These are phyloP conservation scores for Diabrotica virgifera DNA, from an alignment of 1,140 invertebrate species.

Conservation along the genomic window DNA sequence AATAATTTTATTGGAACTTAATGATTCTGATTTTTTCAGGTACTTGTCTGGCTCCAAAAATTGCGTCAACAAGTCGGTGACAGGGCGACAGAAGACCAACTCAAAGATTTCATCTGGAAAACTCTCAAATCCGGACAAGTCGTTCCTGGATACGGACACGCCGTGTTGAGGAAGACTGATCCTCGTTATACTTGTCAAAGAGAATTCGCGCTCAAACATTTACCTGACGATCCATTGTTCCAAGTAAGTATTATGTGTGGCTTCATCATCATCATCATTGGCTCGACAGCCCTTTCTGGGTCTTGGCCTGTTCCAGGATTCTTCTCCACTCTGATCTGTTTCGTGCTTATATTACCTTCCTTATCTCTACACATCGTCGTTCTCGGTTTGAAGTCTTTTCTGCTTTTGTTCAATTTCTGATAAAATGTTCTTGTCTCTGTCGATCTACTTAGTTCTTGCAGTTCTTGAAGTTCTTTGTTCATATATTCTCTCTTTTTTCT, in stretches of 20 bases:
- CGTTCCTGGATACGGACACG: constrained; percentile 91
- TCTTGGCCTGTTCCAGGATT: too few species aligned
- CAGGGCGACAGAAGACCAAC: constrained; percentile 69
- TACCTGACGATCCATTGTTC: constrained; percentile 82
- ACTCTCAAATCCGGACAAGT: constrained; percentile 86
- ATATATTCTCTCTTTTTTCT: too few species aligned
- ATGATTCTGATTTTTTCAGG: constrained; percentile 46
- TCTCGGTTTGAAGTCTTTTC: too few species aligned
- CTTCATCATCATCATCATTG: too few species aligned
- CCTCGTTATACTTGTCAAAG: constrained; percentile 84
- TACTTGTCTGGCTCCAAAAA: constrained; percentile 74
- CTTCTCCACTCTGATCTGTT: too few species aligned
- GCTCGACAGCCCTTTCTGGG: too few species aligned
- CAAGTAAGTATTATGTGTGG: constrained; percentile 55
- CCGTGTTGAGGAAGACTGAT: constrained; percentile 87
- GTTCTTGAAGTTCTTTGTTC: too few species aligned
- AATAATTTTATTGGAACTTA: constrained; percentile 15
- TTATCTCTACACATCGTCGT: too few species aligned
- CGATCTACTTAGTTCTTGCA: too few species aligned
- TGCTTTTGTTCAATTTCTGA: too few species aligned
- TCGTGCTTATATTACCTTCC: too few species aligned
- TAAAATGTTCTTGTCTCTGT: too few species aligned
- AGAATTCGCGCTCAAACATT: constrained; percentile 84
- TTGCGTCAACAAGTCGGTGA: constrained; percentile 66
- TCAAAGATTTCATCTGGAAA: constrained; percentile 85